These are phyloP conservation scores for Plagodis pulveraria DNA, from an alignment of 2,888 invertebrate species.

Conservation along the genomic window DNA sequence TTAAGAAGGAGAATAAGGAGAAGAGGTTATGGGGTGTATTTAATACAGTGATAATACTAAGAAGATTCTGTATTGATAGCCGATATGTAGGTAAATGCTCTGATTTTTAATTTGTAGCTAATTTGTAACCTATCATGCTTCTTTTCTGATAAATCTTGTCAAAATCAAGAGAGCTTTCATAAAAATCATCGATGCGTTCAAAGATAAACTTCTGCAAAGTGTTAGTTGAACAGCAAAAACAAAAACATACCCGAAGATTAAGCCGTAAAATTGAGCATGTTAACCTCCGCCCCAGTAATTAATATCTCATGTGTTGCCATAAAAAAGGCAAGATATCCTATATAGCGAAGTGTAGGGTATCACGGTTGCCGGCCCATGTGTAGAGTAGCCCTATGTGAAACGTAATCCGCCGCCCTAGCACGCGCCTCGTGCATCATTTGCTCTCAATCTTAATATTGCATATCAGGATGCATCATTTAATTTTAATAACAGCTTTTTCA, in stretches of 20 bases:
- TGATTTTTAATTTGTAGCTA: neutral
- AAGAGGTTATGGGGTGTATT: too few species aligned
- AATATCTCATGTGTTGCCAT: constrained; percentile 71
- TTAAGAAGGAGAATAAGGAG: too few species aligned
- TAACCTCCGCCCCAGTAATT: constrained; percentile 74
- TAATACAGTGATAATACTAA: too few species aligned
- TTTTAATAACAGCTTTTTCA: constrained; percentile 68
- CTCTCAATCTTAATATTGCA: constrained; percentile 81
- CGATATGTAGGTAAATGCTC: too few species aligned
- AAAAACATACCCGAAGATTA: constrained; percentile 51
- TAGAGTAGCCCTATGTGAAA: constrained; percentile 44
- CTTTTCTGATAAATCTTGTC: constrained; percentile 7
- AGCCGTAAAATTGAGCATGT: constrained; percentile 72
- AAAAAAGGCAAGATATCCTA: constrained; percentile 53
- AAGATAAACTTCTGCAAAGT: constrained; percentile 20
- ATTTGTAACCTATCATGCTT: neutral
- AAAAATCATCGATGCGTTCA: constrained; percentile 31
- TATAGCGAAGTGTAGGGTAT: constrained; percentile 49
- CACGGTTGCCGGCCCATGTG: constrained; percentile 46
- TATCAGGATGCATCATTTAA: constrained; percentile 75
- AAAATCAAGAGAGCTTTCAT: constrained; percentile 31
- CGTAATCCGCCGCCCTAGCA: constrained; percentile 62
- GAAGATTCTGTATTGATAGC: too few species aligned
- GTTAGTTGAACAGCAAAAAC: constrained; percentile 17
- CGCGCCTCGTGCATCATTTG: constrained; percentile 78